Percentiles rank a stretch among this genome's conserved stretches.
Evolutionary conservation across 53 echinoderm and acorn worm genomes (phyloP).

Genomic region (Patiria pectinifera): DNA sequence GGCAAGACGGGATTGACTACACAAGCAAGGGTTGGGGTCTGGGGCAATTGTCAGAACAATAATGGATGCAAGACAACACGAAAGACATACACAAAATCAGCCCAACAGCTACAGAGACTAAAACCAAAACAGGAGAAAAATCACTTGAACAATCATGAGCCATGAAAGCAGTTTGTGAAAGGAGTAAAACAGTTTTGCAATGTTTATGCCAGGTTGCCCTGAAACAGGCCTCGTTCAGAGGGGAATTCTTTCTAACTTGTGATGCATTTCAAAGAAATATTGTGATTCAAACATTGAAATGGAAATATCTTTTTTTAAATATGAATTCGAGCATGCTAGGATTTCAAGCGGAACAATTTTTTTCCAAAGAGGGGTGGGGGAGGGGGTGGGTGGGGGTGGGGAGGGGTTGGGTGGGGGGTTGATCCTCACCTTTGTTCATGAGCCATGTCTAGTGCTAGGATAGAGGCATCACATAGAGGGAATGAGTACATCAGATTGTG

Average conservation of each 20-base stretch:
- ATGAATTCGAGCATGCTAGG: no score
- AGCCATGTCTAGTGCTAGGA: conserved; percentile 90
- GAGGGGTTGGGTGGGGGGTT: not conserved
- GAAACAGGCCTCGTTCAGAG: no score
- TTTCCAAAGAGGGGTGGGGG: no score
- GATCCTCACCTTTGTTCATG: conserved; percentile 91
- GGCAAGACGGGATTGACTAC: not conserved
- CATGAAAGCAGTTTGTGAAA: no score
- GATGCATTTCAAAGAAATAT: no score
- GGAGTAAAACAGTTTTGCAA: no score
- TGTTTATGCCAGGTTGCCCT: no score
- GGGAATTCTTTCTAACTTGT: no score
- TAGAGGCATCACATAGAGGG: conserved; percentile 96
- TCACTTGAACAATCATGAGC: not conserved
- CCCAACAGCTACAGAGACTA: not conserved
- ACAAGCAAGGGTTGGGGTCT: not conserved
- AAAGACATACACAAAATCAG: not conserved
- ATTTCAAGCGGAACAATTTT: no score
- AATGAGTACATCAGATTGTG: conserved; percentile 95
- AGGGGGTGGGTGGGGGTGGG: no score
- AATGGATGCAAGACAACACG: not conserved
- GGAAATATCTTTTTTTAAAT: no score
- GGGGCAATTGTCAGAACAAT: not conserved
- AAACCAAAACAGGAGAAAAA: not conserved
- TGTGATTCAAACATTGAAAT: no score